Base-by-base conservation (phyloP, 2,113 vertebrate species). In the Marmota monax region DNA sequence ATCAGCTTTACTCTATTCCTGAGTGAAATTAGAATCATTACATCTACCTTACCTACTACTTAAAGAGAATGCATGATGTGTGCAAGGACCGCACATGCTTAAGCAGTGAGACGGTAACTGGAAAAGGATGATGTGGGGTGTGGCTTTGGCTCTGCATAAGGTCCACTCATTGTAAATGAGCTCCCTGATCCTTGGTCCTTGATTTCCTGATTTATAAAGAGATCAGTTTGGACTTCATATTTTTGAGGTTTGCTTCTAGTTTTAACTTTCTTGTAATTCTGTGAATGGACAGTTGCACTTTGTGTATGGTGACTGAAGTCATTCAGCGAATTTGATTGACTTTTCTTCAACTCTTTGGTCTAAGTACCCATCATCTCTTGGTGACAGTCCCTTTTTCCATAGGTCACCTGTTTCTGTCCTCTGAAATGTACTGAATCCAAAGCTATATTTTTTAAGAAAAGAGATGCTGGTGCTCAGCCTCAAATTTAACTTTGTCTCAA, bases 191-290 rank as follows among this genome's bases (percentile, higher is more conserved):
- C 56, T 51, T 69, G 45, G 65, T 14, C 39, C 34, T 92, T 22
- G 45, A 42, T 77, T 51, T 82, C 80, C 85, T 29, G 5, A 61
- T 48, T 69, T 73, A 74, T 34, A 70, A 20, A 74, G 42, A 27
- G 16, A 39, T 34, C 27, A 2, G 13, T 69, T 89, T 61, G 13
- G 34, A 45, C 13, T 16, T 67, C 29, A 2, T 22, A 8, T 32
- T 51, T 90, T 67, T 23, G 39, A 74, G 48, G 32, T 51, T 65
- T 48, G n/a, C 6, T 22, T 45, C 27, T 4, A 39, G 37, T 74
- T 79, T 8, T 76, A 69, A 92, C 22, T 78, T 45, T 86, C 84
- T 34, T 90, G 39, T 58, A 69, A 76, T 70, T 95, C 48, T 90
- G 5, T 69, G 14, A 89, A 18, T 29, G 34, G 42, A 69, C 76